Conservation (phyloP, 2,113 vertebrate species). For the Heptranchias perlo region DNA sequence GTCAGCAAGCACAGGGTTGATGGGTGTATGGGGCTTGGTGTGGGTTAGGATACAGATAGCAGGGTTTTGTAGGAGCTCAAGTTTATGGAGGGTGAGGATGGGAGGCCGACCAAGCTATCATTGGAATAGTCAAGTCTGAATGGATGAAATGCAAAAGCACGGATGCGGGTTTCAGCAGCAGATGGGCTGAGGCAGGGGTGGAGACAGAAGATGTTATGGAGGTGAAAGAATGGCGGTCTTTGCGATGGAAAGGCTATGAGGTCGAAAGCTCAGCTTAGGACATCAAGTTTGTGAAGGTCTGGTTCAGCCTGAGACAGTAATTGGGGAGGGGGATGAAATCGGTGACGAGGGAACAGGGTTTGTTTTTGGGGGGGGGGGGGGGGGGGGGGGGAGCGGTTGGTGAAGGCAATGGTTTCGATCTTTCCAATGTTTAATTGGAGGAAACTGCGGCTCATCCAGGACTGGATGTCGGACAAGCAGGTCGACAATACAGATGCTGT, state of each 20-base stretch:
- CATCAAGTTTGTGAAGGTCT: not conserved
- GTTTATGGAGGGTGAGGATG: not conserved
- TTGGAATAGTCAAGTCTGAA: not conserved
- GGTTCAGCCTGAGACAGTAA: not conserved
- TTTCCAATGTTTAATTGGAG: not conserved
- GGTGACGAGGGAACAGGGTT: not conserved
- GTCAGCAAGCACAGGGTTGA: not conserved
- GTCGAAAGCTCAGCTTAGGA: not conserved
- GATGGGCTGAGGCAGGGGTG: not conserved
- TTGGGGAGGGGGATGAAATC: not conserved
- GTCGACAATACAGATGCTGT: too few species aligned
- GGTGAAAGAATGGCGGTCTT: not conserved
- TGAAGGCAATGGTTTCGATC: not conserved
- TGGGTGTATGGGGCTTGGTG: not conserved
- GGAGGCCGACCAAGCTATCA: not conserved
- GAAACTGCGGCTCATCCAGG: not conserved
- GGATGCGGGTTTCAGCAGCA: not conserved
- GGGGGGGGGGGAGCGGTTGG: too few species aligned
- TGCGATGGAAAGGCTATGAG: not conserved
- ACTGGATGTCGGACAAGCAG: too few species aligned
- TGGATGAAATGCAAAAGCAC: not conserved
- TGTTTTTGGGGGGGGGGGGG: not conserved
- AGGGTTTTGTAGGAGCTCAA: not conserved
- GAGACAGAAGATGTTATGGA: not conserved
- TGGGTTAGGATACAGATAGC: not conserved